phyloP scores from a whole-genome alignment of 2,113 vertebrate species.

The Hymenochirus boettgeri region DNA sequence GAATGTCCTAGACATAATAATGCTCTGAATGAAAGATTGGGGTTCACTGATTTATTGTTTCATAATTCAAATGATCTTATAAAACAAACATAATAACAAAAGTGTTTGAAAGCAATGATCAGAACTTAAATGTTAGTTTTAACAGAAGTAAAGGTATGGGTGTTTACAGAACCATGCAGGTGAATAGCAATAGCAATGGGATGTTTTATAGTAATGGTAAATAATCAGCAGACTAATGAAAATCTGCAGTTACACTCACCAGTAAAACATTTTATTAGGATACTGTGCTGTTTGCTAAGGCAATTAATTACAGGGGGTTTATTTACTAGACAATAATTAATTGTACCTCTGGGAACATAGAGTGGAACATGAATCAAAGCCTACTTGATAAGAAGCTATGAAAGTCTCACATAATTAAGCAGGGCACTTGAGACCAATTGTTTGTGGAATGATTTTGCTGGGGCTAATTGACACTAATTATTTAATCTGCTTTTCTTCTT shows the following conservation, averaged over 20 bases:
- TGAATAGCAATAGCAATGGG: too few relatives aligned
- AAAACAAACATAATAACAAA: too few relatives aligned
- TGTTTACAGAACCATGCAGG: too few relatives aligned
- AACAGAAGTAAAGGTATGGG: too few relatives aligned
- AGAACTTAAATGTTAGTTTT: too few relatives aligned
- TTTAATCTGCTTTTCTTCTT: constrained; percentile 98
- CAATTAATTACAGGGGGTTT: constrained; percentile 80
- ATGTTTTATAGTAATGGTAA: constrained; percentile 37
- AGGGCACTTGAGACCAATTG: constrained; percentile 97
- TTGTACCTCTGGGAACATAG: constrained; percentile 92
- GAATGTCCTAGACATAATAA: too few relatives aligned
- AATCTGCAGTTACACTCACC: constrained; percentile 42
- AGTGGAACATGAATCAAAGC: constrained; percentile 93
- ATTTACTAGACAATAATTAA: constrained; percentile 96
- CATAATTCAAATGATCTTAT: too few relatives aligned
- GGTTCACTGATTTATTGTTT: too few relatives aligned
- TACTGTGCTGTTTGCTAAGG: constrained; percentile 63
- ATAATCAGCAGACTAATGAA: constrained; percentile 34
- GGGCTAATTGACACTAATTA: constrained; percentile 99
- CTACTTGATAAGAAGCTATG: constrained; percentile 88
- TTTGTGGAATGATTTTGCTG: constrained; percentile 94
- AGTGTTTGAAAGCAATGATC: too few relatives aligned
- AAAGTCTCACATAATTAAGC: constrained; percentile 98
- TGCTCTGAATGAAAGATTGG: too few relatives aligned
- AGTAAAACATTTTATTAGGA: constrained; percentile 57